Evolutionary conservation across 2,113 vertebrate genomes (phyloP), one percentile per base, ranked within the genome.

Genomic region (Tetrao urogallus): DNA sequence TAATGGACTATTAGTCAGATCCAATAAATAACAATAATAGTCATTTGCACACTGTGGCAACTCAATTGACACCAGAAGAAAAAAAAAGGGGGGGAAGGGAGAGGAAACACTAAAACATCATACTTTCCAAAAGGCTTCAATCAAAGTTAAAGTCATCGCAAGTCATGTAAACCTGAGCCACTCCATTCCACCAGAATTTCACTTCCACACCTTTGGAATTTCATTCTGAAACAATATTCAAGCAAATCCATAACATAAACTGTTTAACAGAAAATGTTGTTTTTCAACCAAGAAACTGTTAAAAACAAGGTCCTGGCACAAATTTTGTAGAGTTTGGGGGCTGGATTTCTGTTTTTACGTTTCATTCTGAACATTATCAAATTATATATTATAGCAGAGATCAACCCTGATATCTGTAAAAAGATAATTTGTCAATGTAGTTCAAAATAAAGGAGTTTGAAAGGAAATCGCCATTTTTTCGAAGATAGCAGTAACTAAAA

Each of bases 21-120:
- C 16, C 8, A 73, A 82, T 89, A 95, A 90, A 93, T 88, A 93
- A 90, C 32, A 88, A 40, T 72, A 84, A 38, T 10, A 66, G 45
- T 82, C 3, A 70, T 85, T 89, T 58, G n/a, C 16, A 48, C 70
- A 48, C 22, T 32, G 5, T 57, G 43, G 18, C 6, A 69, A 4
- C 30, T 18, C 5, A 56, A 20, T 3, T 78, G 34, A 48, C 27
- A 77, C 11, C 3, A 60, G 22, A 43, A 79, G 10, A 8, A 27
- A 11, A 11, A 17, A 30, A 56, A 30, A 13, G 27, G 17, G 5
- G 40, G 40, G 40, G 40, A 5, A 5, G 13, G 40, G 40, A 38
- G 6, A 4, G 16, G 11, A 17, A 12, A 13, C 7, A 20, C 14
- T 61, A 10, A 63, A 63, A 28, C 15, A 40, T 40, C 6, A 10